Evolutionary conservation across 2,797 vertebrate genomes (phyloP), one percentile per base, ranked within the genome.

Genomic region (Typhlichthys subterraneus): DNA sequence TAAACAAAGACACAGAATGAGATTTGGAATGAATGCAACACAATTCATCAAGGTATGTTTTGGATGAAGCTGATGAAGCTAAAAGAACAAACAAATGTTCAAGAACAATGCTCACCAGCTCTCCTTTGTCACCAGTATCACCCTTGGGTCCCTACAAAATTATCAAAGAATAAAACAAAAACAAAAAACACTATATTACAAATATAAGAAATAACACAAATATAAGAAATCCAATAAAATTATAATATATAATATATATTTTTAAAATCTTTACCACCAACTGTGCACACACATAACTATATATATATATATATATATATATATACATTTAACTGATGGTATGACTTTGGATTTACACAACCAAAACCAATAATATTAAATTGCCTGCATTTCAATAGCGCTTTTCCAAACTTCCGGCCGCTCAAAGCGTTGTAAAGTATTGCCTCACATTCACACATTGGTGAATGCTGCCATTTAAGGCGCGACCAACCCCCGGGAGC

Each of bases 131-230:
- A 7, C 92, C 93, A 4, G 1, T 67, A 2, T 83, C 81, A 1
- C 92, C 93, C 54, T 90, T 91, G 29, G 63, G 72, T 49, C 93
- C 93, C 93, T 94, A 72, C 33, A 48, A 62, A 65, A 72, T 58
- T 2, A 45, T 76, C 68, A 46, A 58, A 10, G 42, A 14, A 59
- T 15, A 12, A 64, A 4, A 65, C 13, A 57, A 56, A 29, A 29
- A 29, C 23, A 29, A 29, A 29, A 29, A 29, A 15, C 8, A 7
- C 23, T 54, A 15, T 29, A 54, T 33, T 12, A 11, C 7, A 5
- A 6, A 31, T 55, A 8, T 11, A 55, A 31, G 45, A 47, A 47
- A 47, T 47, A 47, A 47, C 9, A 13, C 9, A 47, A 47, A 47
- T 47, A 10, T 47, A 47, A 29, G 23, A 29, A 29, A 29, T 29